Percentiles rank a stretch among this genome's conserved stretches.
Evolutionary conservation across 2,113 vertebrate species (phyloP).

Genomic region (Datnioides undecimradiatus): DNA sequence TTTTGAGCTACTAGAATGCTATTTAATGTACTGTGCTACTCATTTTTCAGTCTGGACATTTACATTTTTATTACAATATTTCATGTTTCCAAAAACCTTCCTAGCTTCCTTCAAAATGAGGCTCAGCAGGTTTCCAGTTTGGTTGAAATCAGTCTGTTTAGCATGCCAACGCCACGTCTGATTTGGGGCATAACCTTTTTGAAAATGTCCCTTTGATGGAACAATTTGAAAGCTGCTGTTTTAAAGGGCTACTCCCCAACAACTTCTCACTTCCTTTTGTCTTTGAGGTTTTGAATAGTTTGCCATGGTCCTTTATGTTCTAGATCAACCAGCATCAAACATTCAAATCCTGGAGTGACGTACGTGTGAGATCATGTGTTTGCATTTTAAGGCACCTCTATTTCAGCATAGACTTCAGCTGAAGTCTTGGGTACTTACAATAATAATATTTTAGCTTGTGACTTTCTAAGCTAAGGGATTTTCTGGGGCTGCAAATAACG

Average conservation of each 20-base stretch:
- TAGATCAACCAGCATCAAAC: not conserved
- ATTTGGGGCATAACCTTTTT: not conserved
- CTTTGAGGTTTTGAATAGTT: not conserved
- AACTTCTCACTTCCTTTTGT: not conserved
- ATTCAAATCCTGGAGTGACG: not conserved
- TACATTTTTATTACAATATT: conserved; percentile 10
- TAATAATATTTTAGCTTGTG: not conserved
- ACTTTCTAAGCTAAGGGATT: too few species aligned
- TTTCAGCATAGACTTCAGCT: not conserved
- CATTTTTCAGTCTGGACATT: conserved; percentile 1
- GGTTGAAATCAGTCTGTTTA: not conserved
- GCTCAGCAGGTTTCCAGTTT: conserved; percentile 13
- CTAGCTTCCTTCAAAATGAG: not conserved
- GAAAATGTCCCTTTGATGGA: not conserved
- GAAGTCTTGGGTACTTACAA: not conserved
- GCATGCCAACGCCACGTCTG: not conserved
- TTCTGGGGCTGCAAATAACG: not conserved
- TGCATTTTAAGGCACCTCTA: not conserved
- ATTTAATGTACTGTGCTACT: not conserved
- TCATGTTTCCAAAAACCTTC: not conserved
- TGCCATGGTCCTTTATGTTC: not conserved
- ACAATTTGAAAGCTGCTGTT: not conserved
- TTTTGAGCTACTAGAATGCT: not conserved
- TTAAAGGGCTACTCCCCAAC: not conserved
- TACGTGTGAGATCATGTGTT: not conserved